Conservation (phyloP, 1,140 invertebrate species). For the Nymphalis io region DNA sequence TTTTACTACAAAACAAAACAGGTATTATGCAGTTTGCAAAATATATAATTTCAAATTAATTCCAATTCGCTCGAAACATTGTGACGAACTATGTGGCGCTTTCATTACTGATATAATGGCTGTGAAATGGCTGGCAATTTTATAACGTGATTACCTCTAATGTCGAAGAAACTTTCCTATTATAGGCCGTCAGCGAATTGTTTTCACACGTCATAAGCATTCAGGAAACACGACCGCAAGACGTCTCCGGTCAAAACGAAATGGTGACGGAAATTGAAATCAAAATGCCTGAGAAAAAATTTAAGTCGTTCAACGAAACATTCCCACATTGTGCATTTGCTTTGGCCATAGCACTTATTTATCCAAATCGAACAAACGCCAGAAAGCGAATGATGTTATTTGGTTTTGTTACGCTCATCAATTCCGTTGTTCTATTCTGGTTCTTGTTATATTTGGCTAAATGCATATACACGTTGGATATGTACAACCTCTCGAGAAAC, state of each 20-base stretch:
- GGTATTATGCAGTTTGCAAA: background rate
- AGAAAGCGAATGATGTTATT: conserved; percentile 42
- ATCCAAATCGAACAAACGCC: conserved; percentile 53
- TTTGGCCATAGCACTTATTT: conserved; percentile 52
- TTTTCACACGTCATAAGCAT: conserved; percentile 29
- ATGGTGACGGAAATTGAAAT: conserved; percentile 24
- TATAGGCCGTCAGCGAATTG: conserved; percentile 32
- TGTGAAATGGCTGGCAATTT: conserved; percentile 44
- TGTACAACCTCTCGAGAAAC: conserved; percentile 57
- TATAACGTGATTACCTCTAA: conserved; percentile 45
- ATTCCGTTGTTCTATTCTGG: conserved; percentile 53
- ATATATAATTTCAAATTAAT: conserved; percentile 7
- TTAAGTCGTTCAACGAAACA: conserved; percentile 62
- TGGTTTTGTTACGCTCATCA: conserved; percentile 37
- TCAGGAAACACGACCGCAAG: conserved; percentile 16
- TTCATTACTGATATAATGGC: conserved; percentile 38
- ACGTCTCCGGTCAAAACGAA: conserved; percentile 19
- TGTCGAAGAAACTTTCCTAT: conserved; percentile 44
- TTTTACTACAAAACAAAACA: background rate
- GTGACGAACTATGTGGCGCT: conserved; percentile 31
- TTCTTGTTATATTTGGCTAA: conserved; percentile 53
- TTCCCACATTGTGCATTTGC: conserved; percentile 60
- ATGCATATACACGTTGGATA: conserved; percentile 46
- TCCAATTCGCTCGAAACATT: conserved; percentile 16
- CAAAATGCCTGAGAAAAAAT: conserved; percentile 37